Evolutionary conservation across 2,888 invertebrate species (phyloP), one percentile per base, ranked within the genome.

Genomic region (Ornithoptera alexandrae): DNA sequence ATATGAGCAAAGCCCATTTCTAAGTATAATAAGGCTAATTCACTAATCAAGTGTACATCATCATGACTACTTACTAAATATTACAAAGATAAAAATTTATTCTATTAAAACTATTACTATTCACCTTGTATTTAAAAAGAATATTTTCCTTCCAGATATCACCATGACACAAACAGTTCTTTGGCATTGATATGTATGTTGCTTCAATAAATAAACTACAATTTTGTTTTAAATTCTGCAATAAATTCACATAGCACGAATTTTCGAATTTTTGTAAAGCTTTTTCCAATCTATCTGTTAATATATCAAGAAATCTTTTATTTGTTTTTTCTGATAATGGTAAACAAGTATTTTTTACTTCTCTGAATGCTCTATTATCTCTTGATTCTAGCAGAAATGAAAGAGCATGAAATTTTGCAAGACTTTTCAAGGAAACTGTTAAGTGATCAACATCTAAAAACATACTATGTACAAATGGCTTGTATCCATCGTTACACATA

Each of bases 61-160:
- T 15, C 15, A 15, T 15, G 15, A 46, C 15, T 46, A 15, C 46
- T 46, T 46, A 46, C 15, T 46, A 12, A n/a, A 4, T 6, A n/a
- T 53, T n/a, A n/a, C 53, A 53, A n/a, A 53, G 18, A 50, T 17
- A 53, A 53, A 53, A 53, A 53, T 4, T 6, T 53, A 4, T 7
- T 53, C 53, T 53, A n/a, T 53, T 53, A 53, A 53, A n/a, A n/a
- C n/a, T 53, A n/a, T 53, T 53, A 12, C 18, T 53, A 36, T 58
- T 6, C 63, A 90, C 91, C 85, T 87, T 74, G 81, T 91, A 90
- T 75, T 86, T 84, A 78, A 82, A 92, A 24, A 92, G 76, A 67
- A 92, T 83, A 73, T 92, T 92, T 77, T 91, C 92, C 75, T 91
- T 92, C 92, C 92, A 92, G 56, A 90, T 85, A 77, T 92, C 92